These are phyloP conservation scores for Pelusios castaneus DNA, from an alignment of 2,113 vertebrate genomes.

Conservation along the genomic window DNA sequence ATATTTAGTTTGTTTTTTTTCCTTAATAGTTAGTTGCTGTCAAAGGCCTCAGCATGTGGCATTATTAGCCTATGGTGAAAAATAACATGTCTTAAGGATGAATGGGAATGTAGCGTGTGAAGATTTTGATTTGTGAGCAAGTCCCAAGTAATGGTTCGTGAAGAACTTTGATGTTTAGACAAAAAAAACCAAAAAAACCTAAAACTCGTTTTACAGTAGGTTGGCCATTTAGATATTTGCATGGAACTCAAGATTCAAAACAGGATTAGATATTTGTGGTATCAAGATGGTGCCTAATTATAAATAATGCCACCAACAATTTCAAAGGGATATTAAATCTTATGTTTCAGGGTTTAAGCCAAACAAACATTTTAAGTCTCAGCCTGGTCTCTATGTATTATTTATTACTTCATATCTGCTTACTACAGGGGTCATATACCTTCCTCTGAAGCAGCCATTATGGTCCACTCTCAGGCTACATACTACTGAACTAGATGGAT, in stretches of 20 bases:
- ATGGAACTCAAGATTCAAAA: background rate
- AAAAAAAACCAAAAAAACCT: too few relatives aligned
- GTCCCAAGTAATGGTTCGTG: background rate
- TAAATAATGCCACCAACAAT: background rate
- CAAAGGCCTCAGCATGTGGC: background rate
- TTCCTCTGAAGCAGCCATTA: background rate
- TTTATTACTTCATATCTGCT: background rate
- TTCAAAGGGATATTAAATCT: background rate
- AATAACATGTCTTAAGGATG: background rate
- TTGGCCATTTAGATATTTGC: background rate
- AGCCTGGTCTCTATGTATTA: background rate
- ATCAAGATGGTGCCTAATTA: background rate
- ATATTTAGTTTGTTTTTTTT: background rate
- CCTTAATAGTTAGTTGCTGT: background rate
- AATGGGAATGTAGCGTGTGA: background rate
- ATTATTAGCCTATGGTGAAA: background rate
- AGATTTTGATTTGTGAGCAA: background rate
- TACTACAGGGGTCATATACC: background rate
- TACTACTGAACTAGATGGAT: background rate
- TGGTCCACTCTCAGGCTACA: fast-evolving
- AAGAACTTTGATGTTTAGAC: background rate
- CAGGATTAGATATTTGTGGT: background rate
- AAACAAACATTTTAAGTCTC: fast-evolving
- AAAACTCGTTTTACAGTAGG: background rate
- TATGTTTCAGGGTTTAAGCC: background rate